phyloP scores from a whole-genome alignment of 2,797 vertebrate genomes.

The Molossus molossus region DNA sequence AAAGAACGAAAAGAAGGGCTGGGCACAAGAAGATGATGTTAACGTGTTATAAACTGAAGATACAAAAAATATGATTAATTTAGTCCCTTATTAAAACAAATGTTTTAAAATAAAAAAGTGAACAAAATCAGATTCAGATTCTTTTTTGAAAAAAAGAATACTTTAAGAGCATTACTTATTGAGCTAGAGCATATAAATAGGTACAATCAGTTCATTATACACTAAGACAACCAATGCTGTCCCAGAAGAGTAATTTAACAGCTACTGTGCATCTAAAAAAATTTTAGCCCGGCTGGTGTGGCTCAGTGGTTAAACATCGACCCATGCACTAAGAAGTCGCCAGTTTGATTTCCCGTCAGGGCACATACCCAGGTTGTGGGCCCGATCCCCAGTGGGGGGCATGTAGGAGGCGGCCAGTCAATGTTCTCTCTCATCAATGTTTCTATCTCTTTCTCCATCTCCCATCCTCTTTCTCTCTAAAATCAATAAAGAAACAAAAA shows the following conservation, averaged over 20 bases:
- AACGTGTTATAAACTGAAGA: neutral
- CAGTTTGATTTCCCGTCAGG: no score
- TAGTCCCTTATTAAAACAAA: neutral
- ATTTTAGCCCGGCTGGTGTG: neutral
- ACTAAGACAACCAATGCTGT: neutral
- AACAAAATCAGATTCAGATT: neutral
- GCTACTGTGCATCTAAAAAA: neutral
- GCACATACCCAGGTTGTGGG: no score
- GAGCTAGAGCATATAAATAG: neutral
- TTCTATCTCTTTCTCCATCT: no score
- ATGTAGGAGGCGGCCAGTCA: no score
- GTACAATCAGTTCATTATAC: neutral
- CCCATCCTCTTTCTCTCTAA: no score
- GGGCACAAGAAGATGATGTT: neutral
- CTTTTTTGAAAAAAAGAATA: neutral
- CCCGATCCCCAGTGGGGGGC: no score
- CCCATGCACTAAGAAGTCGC: no score
- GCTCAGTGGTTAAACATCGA: no score
- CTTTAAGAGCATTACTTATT: neutral
- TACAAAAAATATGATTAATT: neutral
- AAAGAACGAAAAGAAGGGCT: neutral
- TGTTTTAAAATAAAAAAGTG: slow-evolving; percentile 27
- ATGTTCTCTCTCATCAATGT: no score
- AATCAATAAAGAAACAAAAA: neutral
- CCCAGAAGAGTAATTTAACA: neutral